Percentiles rank a stretch among this genome's conserved stretches.
Evolutionary conservation across 64 coral and sea anemone genomes (phyloP).

Genomic region (Hydrozoanthus tunicans): DNA sequence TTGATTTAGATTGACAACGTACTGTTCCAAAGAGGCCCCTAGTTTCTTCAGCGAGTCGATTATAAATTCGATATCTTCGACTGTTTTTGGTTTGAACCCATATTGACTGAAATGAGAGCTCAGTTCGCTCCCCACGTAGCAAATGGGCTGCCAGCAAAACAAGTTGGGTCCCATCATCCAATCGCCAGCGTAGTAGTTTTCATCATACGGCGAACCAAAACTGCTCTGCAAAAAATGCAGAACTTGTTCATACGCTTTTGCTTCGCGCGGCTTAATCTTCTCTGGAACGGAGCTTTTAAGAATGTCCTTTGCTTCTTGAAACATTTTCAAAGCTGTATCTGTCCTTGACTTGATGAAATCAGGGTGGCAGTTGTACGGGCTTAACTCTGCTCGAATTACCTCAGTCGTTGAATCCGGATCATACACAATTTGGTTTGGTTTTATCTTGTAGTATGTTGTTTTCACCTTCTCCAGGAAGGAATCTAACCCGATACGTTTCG

Average conservation of each 20-base stretch:
- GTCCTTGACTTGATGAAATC: slow-evolving; percentile 73
- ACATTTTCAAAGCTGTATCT: slow-evolving; percentile 30
- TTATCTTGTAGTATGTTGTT: slow-evolving; percentile 74
- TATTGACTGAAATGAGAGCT: slow-evolving; percentile 66
- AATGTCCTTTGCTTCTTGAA: slow-evolving; percentile 43
- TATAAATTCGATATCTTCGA: slow-evolving; percentile 73
- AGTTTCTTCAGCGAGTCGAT: slow-evolving; percentile 75
- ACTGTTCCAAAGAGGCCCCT: slow-evolving; percentile 71
- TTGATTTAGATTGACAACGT: slow-evolving; percentile 81
- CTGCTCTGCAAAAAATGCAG: slow-evolving; percentile 87
- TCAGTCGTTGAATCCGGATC: slow-evolving; percentile 55
- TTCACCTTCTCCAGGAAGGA: slow-evolving; percentile 75
- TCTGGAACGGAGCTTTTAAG: neutral
- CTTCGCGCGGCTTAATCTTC: slow-evolving; percentile 79
- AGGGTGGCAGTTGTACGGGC: slow-evolving; percentile 88
- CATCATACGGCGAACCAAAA: slow-evolving; percentile 92
- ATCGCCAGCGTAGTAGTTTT: slow-evolving; percentile 96
- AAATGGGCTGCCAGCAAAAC: slow-evolving; percentile 90
- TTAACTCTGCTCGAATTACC: slow-evolving; percentile 54
- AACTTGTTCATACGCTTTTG: slow-evolving; percentile 78
- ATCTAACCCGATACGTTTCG: slow-evolving; percentile 63
- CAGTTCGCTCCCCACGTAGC: slow-evolving; percentile 74
- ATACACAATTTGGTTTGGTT: slow-evolving; percentile 75
- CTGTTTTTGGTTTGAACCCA: slow-evolving; percentile 70
- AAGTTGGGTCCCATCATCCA: slow-evolving; percentile 95